A percentile compares a stretch with the other conserved stretches of the same genome.
Evolutionary conservation across 2,797 vertebrate genomes (phyloP).

Genomic region (Catamblyrhynchus diadema): DNA sequence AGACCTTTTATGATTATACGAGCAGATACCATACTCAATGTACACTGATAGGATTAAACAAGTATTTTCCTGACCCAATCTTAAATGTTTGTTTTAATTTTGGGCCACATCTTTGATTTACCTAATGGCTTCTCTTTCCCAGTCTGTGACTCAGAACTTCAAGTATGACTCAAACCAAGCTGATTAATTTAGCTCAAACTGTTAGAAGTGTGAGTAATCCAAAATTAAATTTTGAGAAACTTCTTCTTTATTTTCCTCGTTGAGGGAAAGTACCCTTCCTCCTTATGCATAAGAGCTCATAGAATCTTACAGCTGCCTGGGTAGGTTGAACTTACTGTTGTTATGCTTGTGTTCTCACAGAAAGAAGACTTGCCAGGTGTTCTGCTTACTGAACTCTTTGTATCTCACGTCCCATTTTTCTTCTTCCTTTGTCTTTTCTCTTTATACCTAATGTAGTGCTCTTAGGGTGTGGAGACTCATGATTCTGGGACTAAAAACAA

Average conservation of each 20-base stretch:
- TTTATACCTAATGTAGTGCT: background rate
- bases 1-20: background rate
- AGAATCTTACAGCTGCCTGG: background rate
- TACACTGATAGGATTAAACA: background rate
- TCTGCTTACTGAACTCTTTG: background rate
- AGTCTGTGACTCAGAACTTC: background rate
- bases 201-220: background rate
- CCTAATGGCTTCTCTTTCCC: background rate
- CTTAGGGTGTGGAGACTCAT: background rate
- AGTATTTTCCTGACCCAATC: background rate
- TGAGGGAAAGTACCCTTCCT: background rate
- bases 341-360: background rate
- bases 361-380: background rate
- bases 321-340: background rate
- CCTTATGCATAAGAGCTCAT: background rate
- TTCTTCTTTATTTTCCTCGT: background rate
- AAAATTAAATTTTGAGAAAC: background rate
- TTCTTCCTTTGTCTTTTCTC: background rate
- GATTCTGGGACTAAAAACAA: background rate
- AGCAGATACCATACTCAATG: background rate
- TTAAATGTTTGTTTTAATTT: background rate
- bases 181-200: background rate
- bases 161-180: background rate
- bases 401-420: background rate
- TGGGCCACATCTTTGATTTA: background rate